These are phyloP conservation scores for Margaritifera margaritifera DNA, from an alignment of 2,888 invertebrate genomes.

Conservation along the genomic window DNA sequence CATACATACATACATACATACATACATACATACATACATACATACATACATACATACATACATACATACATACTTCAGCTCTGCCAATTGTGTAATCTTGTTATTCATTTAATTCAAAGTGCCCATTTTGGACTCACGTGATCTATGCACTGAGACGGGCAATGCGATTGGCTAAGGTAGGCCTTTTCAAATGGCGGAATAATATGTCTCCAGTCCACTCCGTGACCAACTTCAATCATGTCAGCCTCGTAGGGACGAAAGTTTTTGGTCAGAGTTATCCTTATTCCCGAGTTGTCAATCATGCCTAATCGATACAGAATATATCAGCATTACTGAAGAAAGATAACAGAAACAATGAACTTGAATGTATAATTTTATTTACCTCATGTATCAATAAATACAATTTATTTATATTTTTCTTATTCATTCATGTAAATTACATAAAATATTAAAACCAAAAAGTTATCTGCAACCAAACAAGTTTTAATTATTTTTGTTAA, in stretches of 20 bases:
- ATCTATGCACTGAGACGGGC: conserved; percentile 86
- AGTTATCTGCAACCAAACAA: too few relatives aligned
- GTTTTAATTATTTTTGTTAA: too few relatives aligned
- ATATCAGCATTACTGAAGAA: neutral
- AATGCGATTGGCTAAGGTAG: conserved; percentile 87
- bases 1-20: too few relatives aligned
- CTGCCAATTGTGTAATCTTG: too few relatives aligned
- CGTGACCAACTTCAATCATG: conserved; percentile 76
- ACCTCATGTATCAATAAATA: too few relatives aligned
- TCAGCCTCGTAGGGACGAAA: conserved; percentile 86
- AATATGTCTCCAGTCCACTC: conserved; percentile 81
- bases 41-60: too few relatives aligned
- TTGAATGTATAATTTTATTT: neutral
- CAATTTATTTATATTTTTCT: too few relatives aligned
- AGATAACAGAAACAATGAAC: neutral
- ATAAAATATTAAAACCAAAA: too few relatives aligned
- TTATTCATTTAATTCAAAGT: too few relatives aligned
- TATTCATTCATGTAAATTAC: too few relatives aligned
- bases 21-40: too few relatives aligned
- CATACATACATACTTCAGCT: too few relatives aligned
- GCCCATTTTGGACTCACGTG: conserved; percentile 76
- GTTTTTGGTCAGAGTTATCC: conserved; percentile 84
- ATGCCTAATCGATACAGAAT: conserved; percentile 70
- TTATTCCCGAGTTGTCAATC: conserved; percentile 77
- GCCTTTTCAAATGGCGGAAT: conserved; percentile 86